Percentiles rank a stretch among this genome's conserved stretches.
These are phyloP conservation scores for Plebejus argus DNA, from an alignment of 2,888 invertebrate species.

Conservation along the genomic window DNA sequence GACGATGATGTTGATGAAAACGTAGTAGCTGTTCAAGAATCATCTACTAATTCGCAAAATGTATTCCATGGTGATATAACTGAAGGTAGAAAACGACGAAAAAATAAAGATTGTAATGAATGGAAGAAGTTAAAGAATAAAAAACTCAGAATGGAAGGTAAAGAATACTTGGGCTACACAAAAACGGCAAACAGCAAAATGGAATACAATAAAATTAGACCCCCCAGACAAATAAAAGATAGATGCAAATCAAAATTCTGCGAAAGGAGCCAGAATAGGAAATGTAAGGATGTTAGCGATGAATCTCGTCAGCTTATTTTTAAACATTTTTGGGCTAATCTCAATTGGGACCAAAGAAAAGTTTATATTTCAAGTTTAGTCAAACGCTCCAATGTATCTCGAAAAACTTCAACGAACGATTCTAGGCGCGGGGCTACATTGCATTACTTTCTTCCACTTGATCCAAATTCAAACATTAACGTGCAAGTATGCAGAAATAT, in stretches of 20 bases:
- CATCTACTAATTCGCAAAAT: no score
- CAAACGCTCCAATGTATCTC: constrained; percentile 18
- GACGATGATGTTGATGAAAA: background rate
- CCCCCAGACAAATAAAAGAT: background rate
- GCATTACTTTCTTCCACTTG: constrained; percentile 25
- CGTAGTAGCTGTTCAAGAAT: background rate
- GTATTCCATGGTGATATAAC: background rate
- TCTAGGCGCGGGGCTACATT: constrained; percentile 24
- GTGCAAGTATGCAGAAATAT: constrained; percentile 28
- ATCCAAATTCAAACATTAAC: constrained; percentile 25
- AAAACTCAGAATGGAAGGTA: constrained; percentile 21
- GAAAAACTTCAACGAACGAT: constrained; percentile 16
- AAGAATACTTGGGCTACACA: constrained; percentile 24
- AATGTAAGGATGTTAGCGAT: constrained; percentile 27
- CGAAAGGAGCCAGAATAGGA: constrained; percentile 25
- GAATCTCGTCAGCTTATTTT: constrained; percentile 29
- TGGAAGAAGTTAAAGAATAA: constrained; percentile 20
- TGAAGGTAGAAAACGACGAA: constrained; percentile 31
- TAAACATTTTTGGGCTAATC: constrained; percentile 25
- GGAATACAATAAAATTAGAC: constrained; percentile 1
- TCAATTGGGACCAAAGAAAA: no score
- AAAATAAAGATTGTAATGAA: constrained; percentile 2
- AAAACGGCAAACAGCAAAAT: constrained; percentile 1
- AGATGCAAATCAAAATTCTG: constrained; percentile 16
- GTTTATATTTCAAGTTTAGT: background rate